phyloP scores from a whole-genome alignment of 2,888 invertebrate species.

The Drosophila kambysellisi region DNA sequence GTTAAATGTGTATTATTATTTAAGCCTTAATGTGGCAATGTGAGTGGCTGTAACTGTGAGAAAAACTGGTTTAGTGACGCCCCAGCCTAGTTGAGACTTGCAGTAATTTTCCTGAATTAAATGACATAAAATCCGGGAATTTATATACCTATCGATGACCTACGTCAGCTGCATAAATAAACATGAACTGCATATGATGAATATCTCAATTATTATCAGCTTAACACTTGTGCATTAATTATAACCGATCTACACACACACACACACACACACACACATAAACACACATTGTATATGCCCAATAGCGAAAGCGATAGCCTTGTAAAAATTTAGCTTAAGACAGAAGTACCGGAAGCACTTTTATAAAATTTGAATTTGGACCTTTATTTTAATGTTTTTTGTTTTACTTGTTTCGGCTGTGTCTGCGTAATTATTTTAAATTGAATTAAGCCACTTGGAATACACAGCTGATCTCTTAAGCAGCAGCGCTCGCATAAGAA shows the following conservation, averaged over 20 bases:
- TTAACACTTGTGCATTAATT: not conserved
- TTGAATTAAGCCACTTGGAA: constrained; percentile 59
- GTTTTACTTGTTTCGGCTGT: constrained; percentile 8
- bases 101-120: constrained; percentile 71
- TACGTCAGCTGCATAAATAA: constrained; percentile 36
- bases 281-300: not conserved
- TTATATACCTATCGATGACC: constrained; percentile 50
- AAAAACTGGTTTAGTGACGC: constrained; percentile 69
- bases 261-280: not conserved
- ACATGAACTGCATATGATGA: constrained; percentile 2
- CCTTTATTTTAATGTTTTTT: constrained; percentile 1
- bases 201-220: not conserved
- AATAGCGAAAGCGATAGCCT: not conserved
- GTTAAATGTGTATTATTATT: constrained; percentile 60
- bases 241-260: not conserved
- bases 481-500: constrained; percentile 45
- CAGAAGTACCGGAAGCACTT: constrained; percentile 44
- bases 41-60: constrained; percentile 45
- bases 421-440: constrained; percentile 44
- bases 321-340: constrained; percentile 10
- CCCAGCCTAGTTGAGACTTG: constrained; percentile 1
- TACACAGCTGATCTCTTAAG: constrained; percentile 33
- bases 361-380: constrained; percentile 43
- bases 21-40: constrained; percentile 37
- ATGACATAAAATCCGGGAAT: constrained; percentile 47